A percentile compares a stretch with the other conserved stretches of the same genome.
These are phyloP conservation scores for Lycophotia porphyrea DNA, from an alignment of 2,888 invertebrate species.

Conservation along the genomic window DNA sequence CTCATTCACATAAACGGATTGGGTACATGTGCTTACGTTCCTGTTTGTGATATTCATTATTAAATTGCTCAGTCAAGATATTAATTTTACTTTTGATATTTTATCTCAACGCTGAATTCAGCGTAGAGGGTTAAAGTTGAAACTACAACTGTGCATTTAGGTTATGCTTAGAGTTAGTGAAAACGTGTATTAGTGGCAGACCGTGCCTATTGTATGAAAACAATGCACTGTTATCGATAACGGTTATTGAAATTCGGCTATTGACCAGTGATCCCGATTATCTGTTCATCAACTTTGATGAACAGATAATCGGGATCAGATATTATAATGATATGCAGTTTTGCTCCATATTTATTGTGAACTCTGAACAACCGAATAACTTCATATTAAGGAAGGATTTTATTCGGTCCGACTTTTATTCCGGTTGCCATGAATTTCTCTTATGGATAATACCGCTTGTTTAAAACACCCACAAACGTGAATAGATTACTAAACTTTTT, in stretches of 20 bases:
- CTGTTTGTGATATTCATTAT: too few relatives aligned
- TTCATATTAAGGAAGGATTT: not conserved
- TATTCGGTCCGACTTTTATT: not conserved
- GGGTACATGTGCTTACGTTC: too few relatives aligned
- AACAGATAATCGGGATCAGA: too few relatives aligned
- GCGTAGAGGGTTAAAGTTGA: not conserved
- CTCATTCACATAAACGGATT: too few relatives aligned
- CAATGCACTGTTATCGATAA: not conserved
- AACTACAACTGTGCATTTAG: not conserved
- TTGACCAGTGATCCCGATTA: not conserved
- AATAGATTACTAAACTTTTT: too few relatives aligned
- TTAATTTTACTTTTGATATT: too few relatives aligned
- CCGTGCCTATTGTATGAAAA: not conserved
- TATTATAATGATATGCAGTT: constrained; percentile 1
- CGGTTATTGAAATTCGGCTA: not conserved
- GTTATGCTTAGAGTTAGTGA: not conserved
- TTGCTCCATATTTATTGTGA: not conserved
- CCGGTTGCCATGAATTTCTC: too few relatives aligned
- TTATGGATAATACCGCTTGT: too few relatives aligned
- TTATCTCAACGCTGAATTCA: too few relatives aligned
- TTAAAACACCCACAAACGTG: too few relatives aligned
- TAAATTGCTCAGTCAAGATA: too few relatives aligned
- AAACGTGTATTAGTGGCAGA: not conserved
- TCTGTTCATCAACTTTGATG: not conserved
- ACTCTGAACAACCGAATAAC: not conserved